phyloP scores from a whole-genome alignment of 1,140 invertebrate species.

The Dinothrombium tinctorium region DNA sequence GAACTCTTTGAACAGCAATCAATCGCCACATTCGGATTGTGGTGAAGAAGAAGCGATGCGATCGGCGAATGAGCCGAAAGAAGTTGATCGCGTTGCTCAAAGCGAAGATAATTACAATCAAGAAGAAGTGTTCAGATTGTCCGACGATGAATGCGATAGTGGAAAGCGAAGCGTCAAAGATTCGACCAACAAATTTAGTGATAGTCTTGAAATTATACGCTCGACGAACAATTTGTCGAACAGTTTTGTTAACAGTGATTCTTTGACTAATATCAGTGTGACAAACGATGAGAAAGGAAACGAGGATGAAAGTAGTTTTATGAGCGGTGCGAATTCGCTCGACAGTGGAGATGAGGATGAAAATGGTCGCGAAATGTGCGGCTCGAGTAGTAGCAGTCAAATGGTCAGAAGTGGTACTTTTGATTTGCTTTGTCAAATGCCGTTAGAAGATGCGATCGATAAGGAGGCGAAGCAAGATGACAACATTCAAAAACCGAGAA shows the following conservation, averaged over 20 bases:
- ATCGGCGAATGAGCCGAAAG: no score
- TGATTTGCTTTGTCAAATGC: constrained; percentile 11
- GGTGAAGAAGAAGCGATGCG: no score
- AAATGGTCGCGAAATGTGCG: background rate
- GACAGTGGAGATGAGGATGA: background rate
- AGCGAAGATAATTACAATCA: no score
- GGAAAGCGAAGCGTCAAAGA: no score
- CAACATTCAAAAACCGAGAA: background rate
- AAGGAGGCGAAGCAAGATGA: background rate
- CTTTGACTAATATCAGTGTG: constrained; percentile 1
- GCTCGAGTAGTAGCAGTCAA: constrained; percentile 5
- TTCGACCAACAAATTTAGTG: no score
- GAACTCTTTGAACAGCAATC: no score
- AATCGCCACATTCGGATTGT: no score
- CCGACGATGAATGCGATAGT: no score
- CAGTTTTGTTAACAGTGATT: constrained; percentile 1
- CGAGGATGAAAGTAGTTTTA: background rate
- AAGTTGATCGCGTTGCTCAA: no score
- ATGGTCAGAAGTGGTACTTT: constrained; percentile 15
- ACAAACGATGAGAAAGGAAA: background rate
- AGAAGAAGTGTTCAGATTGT: no score
- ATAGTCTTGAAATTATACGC: no score
- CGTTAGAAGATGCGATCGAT: constrained; percentile 9
- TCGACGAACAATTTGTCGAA: background rate
- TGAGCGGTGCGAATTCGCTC: background rate